Evolutionary conservation across 1,140 invertebrate species (phyloP), one percentile per base, ranked within the genome.

Genomic region (Philotrypesis tridentata): DNA sequence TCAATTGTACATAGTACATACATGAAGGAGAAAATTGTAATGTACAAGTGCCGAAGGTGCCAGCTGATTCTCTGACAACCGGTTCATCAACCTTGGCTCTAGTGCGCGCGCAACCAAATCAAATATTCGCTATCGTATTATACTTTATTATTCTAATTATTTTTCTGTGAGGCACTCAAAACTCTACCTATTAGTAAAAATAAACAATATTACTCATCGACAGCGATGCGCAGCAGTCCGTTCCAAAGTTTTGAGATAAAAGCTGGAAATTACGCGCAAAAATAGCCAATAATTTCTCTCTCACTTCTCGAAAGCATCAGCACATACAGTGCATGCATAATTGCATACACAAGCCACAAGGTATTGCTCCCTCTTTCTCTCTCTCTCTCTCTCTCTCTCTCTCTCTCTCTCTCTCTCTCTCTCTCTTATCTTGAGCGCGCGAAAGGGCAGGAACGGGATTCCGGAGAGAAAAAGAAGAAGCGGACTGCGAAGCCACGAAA

Each of bases 381-480:
- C n/a, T n/a, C n/a, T n/a, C n/a, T n/a, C n/a, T n/a, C n/a, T n/a
- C n/a, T n/a, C n/a, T n/a, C n/a, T n/a, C n/a, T n/a, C 55, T 61
- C 55, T 1, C 27, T 61, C 9, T 27, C 63, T n/a, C 23, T 61
- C 75, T 40, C 33, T 23, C 33, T 68, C 29, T 68, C 27, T 71
- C 21, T 68, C 75, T 23, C 6, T n/a, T 27, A 11, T 43, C 12
- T 7, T 31, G 37, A 29, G 37, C 17, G 78, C 29, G 68, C 17
- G 71, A 48, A 74, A 74, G 60, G 78, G 68, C 70, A 79, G 31
- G 70, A 74, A 80, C 71, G 79, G 79, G 55, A 67, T 65, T 74
- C 37, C 79, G 71, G 11, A 25, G 37, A 73, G 70, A 73, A 68
- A 55, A 71, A 61, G 31, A 31, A 70, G 33, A n/a, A 71, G n/a